Conservation (phyloP, 2,888 invertebrate species). For the Blastobasis adustella region DNA sequence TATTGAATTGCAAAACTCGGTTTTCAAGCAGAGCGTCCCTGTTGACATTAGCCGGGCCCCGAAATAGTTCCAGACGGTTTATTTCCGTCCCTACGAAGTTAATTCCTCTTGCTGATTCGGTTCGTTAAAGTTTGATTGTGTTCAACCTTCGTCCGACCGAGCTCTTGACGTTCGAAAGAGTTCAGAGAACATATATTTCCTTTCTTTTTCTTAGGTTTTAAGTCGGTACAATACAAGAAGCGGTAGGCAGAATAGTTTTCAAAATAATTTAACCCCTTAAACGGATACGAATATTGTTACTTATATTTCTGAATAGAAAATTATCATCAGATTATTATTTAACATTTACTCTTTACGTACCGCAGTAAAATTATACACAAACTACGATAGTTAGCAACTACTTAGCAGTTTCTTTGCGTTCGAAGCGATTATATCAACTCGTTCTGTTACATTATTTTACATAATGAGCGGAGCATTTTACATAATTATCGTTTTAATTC, state of each 20-base stretch:
- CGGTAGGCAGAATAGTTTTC: no score
- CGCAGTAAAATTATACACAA: not conserved
- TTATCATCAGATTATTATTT: no score
- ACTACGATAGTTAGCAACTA: constrained; percentile 5
- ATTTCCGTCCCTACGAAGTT: constrained; percentile 1
- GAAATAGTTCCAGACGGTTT: not conserved
- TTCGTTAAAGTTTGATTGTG: not conserved
- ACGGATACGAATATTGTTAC: no score
- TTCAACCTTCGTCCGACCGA: no score
- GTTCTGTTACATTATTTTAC: constrained; percentile 12
- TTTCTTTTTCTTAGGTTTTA: not conserved
- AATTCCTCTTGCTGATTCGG: not conserved
- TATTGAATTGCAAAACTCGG: no score
- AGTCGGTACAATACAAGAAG: not conserved
- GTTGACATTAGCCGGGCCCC: no score
- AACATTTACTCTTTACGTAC: no score
- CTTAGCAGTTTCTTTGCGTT: constrained; percentile 8
- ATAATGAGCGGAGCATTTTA: constrained; percentile 29
- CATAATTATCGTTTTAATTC: constrained; percentile 44
- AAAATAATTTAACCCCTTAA: no score
- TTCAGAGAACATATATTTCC: no score
- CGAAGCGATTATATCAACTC: constrained; percentile 1
- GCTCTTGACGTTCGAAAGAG: no score
- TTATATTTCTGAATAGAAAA: no score
- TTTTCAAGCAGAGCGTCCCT: no score